Evolutionary conservation across 2,113 vertebrate species (phyloP).

Genomic region (Mus spicilegus): DNA sequence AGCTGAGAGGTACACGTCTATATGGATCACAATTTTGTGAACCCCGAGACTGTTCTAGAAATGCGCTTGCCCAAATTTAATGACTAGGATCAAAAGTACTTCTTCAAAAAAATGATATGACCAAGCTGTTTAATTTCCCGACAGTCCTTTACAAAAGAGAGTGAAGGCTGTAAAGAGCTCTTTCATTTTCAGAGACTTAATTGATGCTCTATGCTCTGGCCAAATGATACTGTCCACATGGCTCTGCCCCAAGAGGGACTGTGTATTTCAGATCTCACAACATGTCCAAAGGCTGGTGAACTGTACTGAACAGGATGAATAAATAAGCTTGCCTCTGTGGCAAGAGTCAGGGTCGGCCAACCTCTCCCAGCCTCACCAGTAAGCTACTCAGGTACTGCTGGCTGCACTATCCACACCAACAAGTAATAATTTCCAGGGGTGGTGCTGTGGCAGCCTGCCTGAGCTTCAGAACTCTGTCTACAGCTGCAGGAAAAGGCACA

Average conservation of each 20-base stretch:
- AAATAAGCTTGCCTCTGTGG: not conserved
- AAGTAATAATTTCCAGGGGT: not conserved
- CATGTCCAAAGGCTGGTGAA: conserved; percentile 47
- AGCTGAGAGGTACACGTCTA: fast-evolving
- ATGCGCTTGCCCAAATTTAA: not conserved
- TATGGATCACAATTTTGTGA: not conserved
- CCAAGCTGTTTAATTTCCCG: not conserved
- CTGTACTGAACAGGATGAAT: not conserved
- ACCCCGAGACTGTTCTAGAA: not conserved
- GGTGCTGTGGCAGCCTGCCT: fast-evolving
- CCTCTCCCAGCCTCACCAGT: not conserved
- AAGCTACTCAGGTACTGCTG: not conserved
- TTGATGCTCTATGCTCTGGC: not conserved
- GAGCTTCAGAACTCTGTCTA: fast-evolving
- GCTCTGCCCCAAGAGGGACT: not conserved
- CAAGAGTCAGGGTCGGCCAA: not conserved
- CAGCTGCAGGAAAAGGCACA: fast-evolving
- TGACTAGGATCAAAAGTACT: not conserved
- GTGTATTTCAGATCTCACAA: conserved; percentile 3
- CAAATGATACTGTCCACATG: not conserved
- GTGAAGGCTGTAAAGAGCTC: not conserved
- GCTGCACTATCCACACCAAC: not conserved
- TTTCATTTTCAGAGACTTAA: not conserved
- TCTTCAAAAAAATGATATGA: not conserved
- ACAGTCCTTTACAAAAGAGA: not conserved